Conservation (phyloP, 2,888 invertebrate species). For the Alcis repandata region DNA sequence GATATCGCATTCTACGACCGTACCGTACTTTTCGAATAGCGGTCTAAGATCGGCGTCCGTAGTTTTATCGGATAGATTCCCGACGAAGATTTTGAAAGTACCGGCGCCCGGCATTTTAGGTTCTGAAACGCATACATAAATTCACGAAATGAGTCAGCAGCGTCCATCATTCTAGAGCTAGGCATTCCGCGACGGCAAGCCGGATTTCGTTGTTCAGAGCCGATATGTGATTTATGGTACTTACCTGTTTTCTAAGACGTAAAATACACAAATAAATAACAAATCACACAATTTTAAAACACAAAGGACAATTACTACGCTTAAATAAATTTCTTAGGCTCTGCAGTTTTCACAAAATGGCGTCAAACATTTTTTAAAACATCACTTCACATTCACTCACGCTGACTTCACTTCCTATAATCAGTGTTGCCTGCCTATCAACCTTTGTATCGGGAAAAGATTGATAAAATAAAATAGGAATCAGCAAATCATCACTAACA, state of each 20-base stretch:
- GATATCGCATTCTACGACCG: constrained; percentile 99
- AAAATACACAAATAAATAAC: constrained; percentile 15
- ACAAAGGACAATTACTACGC: background rate
- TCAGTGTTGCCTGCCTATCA: background rate
- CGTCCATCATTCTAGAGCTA: constrained; percentile 65
- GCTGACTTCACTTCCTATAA: background rate
- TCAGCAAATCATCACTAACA: too few species aligned
- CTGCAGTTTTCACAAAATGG: constrained; percentile 28
- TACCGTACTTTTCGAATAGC: constrained; percentile 98
- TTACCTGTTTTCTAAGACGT: constrained; percentile 58
- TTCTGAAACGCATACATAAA: constrained; percentile 86
- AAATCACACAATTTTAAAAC: constrained; percentile 6
- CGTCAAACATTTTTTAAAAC: constrained; percentile 18
- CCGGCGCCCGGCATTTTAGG: constrained; percentile 95
- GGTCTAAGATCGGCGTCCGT: constrained; percentile 95
- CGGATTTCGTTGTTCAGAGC: constrained; percentile 26
- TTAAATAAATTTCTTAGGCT: constrained; percentile 1
- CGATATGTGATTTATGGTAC: constrained; percentile 44
- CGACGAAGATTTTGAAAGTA: constrained; percentile 99
- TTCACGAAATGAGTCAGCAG: constrained; percentile 84
- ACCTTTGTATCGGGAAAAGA: too few species aligned
- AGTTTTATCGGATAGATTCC: constrained; percentile 97
- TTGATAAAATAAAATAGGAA: too few species aligned
- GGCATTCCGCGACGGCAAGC: constrained; percentile 62
- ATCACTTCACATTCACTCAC: too few species aligned